Percentiles rank a stretch among this genome's conserved stretches.
These are phyloP conservation scores for Melikaiella ostensackeni DNA, from an alignment of 2,888 invertebrate species.

Conservation along the genomic window DNA sequence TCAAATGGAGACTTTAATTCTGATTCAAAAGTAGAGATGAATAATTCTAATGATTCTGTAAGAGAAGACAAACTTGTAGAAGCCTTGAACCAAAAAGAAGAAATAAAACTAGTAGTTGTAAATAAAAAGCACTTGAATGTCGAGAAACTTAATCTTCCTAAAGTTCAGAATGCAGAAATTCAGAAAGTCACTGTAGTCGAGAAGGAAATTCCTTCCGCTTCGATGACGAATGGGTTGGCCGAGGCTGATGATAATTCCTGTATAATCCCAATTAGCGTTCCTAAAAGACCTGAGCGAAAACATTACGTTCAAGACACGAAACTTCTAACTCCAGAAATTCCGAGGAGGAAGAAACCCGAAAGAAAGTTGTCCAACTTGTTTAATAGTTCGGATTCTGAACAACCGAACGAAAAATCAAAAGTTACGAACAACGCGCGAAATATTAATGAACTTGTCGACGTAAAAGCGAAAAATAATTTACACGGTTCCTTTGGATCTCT, in stretches of 20 bases:
- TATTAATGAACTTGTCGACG: background rate
- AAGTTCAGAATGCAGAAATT: slow-evolving; percentile 28
- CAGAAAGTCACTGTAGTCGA: slow-evolving; percentile 60
- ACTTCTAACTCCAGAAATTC: slow-evolving; percentile 34
- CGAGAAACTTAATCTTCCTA: slow-evolving; percentile 40
- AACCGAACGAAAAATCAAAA: background rate
- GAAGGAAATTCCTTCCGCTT: slow-evolving; percentile 54
- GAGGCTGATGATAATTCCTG: slow-evolving; percentile 19
- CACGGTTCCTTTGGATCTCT: slow-evolving; percentile 63
- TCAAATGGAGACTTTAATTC: slow-evolving; percentile 21
- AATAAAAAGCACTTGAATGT: slow-evolving; percentile 28
- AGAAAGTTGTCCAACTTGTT: background rate
- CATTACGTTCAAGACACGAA: slow-evolving; percentile 52
- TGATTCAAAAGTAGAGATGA: background rate
- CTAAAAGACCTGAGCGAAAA: slow-evolving; percentile 64
- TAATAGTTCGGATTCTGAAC: background rate
- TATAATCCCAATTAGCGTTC: slow-evolving; percentile 49
- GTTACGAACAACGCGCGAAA: slow-evolving; percentile 33
- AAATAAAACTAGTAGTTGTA: slow-evolving; percentile 20
- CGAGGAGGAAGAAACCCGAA: background rate
- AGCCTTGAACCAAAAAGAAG: background rate
- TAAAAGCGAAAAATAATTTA: slow-evolving; percentile 52
- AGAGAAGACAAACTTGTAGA: slow-evolving; percentile 12
- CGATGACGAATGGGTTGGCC: slow-evolving; percentile 26
- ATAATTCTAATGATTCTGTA: background rate